These are phyloP conservation scores for Spilosoma lubricipeda DNA, from an alignment of 2,888 invertebrate species.

Conservation along the genomic window DNA sequence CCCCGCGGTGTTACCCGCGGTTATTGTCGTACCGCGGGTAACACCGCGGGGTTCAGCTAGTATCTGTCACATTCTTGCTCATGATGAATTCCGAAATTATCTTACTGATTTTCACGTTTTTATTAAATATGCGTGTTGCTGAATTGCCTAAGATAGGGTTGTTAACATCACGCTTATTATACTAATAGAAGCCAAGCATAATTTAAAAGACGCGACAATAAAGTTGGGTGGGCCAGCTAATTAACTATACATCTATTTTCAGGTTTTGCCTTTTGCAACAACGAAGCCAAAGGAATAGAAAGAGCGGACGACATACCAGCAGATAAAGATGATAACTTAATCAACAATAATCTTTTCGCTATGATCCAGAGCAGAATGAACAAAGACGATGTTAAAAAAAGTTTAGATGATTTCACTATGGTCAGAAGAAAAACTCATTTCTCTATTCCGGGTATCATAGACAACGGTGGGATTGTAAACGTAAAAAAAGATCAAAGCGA, in stretches of 20 bases:
- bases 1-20: no score
- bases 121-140: no score
- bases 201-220: no score
- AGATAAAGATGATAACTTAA: background rate
- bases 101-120: no score
- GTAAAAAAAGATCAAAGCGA: background rate
- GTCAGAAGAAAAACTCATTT: slow-evolving; percentile 46
- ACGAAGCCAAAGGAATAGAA: background rate
- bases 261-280: slow-evolving; percentile 15
- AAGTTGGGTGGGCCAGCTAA: no score
- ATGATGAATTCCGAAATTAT: no score
- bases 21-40: no score
- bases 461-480: background rate
- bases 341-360: slow-evolving; percentile 12
- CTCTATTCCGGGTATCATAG: slow-evolving; percentile 33
- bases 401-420: slow-evolving; percentile 54
- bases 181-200: no score
- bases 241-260: slow-evolving; percentile 18
- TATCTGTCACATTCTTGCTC: no score
- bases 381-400: slow-evolving; percentile 40
- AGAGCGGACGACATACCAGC: background rate
- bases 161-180: no score
- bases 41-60: no score
- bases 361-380: slow-evolving; percentile 18
- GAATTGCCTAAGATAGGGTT: no score